Conservation (phyloP, 2,888 invertebrate species). For the Sinodicranocentrus sp. region DNA sequence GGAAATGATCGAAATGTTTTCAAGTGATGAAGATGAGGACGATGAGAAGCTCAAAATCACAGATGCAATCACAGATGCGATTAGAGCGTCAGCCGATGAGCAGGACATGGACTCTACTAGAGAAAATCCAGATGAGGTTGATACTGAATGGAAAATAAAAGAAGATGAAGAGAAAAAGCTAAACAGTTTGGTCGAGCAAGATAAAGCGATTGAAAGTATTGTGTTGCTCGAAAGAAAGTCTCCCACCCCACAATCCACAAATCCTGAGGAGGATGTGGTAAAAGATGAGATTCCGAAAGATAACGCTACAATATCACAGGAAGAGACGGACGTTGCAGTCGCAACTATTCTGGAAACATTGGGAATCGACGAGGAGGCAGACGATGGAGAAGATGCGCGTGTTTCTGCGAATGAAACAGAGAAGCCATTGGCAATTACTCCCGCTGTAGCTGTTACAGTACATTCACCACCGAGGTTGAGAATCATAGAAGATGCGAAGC, state of each 20-base stretch:
- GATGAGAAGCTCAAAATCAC: slow-evolving; percentile 74
- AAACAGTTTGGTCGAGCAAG: slow-evolving; percentile 76
- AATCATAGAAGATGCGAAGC: slow-evolving; percentile 70
- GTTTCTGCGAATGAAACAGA: not conserved
- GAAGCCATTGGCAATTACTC: slow-evolving; percentile 22
- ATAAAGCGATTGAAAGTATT: slow-evolving; percentile 78
- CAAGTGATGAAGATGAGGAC: slow-evolving; percentile 76
- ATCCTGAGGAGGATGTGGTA: slow-evolving; percentile 68
- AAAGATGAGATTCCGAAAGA: slow-evolving; percentile 80
- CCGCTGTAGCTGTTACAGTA: slow-evolving; percentile 27
- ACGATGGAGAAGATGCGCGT: not conserved
- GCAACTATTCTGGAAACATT: slow-evolving; percentile 93
- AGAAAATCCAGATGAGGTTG: slow-evolving; percentile 41
- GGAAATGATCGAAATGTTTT: slow-evolving; percentile 73
- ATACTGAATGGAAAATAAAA: slow-evolving; percentile 61
- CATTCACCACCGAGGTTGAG: slow-evolving; percentile 74
- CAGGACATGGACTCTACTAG: slow-evolving; percentile 64
- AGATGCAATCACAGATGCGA: slow-evolving; percentile 73
- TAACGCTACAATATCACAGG: slow-evolving; percentile 92
- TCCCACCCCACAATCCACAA: slow-evolving; percentile 78
- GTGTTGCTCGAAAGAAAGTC: slow-evolving; percentile 72
- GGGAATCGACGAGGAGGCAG: slow-evolving; percentile 74
- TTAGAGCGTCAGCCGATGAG: slow-evolving; percentile 72
- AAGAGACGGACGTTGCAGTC: slow-evolving; percentile 95
- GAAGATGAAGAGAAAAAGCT: slow-evolving; percentile 79